phyloP scores from a whole-genome alignment of 2,797 vertebrate genomes.

The Monodelphis domestica region DNA sequence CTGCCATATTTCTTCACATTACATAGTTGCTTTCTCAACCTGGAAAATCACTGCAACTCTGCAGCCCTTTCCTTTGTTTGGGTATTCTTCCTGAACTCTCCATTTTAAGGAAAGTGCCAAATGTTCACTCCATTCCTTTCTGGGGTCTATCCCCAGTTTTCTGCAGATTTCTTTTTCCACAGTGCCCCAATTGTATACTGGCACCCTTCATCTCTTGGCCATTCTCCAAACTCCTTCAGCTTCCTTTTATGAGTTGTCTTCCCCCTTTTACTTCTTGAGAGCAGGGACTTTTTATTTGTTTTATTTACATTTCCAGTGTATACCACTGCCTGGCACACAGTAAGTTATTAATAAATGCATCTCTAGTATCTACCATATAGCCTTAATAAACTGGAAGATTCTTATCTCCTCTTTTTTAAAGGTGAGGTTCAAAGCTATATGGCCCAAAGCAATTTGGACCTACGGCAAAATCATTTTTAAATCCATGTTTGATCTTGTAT shows the following conservation, averaged over 20 bases:
- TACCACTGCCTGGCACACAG: not conserved
- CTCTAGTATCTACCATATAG: not conserved
- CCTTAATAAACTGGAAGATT: not conserved
- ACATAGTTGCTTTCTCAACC: not conserved
- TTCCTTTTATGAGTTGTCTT: not conserved
- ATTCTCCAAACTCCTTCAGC: not conserved
- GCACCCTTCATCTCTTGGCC: not conserved
- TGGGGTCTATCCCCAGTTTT: not conserved
- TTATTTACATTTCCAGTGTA: not conserved
- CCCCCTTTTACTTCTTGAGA: not conserved
- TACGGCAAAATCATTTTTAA: conserved; percentile 6
- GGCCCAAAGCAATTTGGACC: not conserved
- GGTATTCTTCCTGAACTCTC: not conserved
- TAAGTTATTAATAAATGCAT: not conserved
- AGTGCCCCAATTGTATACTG: not conserved
- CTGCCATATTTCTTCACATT: not conserved
- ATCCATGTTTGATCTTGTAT: conserved; percentile 3
- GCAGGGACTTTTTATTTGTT: not conserved
- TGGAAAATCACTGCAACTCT: not conserved
- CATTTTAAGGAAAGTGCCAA: not conserved
- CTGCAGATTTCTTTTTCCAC: not conserved
- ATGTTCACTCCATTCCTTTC: not conserved
- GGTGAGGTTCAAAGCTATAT: not conserved
- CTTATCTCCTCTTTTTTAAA: not conserved
- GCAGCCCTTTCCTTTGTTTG: not conserved